Conservation (phyloP, 2,797 vertebrate species). For the Cuniculus paca region DNA sequence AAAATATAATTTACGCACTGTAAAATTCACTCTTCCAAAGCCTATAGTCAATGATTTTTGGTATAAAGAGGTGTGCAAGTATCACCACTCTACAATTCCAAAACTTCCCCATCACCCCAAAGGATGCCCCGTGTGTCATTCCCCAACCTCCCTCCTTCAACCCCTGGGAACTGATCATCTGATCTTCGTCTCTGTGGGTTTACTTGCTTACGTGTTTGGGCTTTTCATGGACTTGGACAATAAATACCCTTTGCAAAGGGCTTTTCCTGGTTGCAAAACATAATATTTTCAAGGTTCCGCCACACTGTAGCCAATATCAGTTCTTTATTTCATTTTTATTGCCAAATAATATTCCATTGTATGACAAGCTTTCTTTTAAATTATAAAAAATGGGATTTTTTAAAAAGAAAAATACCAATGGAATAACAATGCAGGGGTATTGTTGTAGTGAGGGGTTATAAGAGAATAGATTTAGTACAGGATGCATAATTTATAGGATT, state of each 20-base stretch:
- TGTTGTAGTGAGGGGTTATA: too few relatives aligned
- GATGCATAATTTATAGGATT: too few relatives aligned
- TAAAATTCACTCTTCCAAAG: not conserved
- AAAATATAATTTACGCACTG: too few relatives aligned
- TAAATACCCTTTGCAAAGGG: not conserved
- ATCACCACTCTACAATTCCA: not conserved
- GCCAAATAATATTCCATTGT: not conserved
- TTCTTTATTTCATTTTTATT: conserved; percentile 39
- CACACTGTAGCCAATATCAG: not conserved
- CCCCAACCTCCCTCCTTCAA: not conserved
- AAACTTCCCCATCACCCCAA: not conserved
- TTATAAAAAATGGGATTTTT: not conserved
- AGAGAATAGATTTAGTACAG: too few relatives aligned
- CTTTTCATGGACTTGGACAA: not conserved
- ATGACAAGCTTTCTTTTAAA: not conserved
- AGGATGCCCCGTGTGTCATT: not conserved
- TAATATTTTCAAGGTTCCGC: not conserved
- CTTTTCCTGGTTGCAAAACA: not conserved
- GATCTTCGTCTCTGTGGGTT: not conserved
- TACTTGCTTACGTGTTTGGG: not conserved
- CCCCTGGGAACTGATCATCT: not conserved
- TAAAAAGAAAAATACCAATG: not conserved
- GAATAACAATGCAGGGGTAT: not conserved
- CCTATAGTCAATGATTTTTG: not conserved
- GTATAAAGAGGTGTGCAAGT: not conserved